Evolutionary conservation across 2,113 vertebrate species (phyloP).

Genomic region (Shinisaurus crocodilurus): DNA sequence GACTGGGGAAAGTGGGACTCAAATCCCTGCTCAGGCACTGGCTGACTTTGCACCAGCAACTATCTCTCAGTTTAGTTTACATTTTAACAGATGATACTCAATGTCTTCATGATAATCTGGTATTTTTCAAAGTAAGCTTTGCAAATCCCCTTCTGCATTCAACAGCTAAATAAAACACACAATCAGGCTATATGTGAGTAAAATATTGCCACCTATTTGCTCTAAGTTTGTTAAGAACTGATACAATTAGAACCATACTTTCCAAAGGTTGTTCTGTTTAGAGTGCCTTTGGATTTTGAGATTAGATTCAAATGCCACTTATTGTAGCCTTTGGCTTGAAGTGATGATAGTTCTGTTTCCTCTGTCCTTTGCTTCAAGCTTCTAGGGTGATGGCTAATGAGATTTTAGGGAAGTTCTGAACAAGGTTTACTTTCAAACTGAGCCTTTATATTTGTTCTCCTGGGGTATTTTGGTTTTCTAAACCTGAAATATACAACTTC

Average conservation of each 20-base stretch:
- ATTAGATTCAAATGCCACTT: background rate
- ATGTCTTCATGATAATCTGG: background rate
- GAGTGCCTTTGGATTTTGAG: background rate
- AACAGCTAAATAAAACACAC: background rate
- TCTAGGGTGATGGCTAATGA: too few relatives aligned
- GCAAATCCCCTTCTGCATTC: background rate
- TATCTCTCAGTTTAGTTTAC: background rate
- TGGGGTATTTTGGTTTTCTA: background rate
- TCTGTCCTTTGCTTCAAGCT: background rate
- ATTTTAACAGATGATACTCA: background rate
- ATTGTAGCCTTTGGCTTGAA: background rate
- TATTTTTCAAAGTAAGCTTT: background rate
- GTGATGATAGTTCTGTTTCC: background rate
- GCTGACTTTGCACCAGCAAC: background rate
- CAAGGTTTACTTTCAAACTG: background rate
- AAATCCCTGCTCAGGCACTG: background rate
- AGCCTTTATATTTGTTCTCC: background rate
- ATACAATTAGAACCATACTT: background rate
- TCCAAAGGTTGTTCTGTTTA: background rate
- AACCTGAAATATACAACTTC: background rate
- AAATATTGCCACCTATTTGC: background rate
- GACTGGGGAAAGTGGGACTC: background rate
- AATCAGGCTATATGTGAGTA: background rate
- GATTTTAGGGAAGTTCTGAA: background rate
- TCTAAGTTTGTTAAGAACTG: too few relatives aligned